Evolutionary conservation across 2,888 invertebrate species (phyloP), one percentile per base, ranked within the genome.

Genomic region (Tinea pellionella): DNA sequence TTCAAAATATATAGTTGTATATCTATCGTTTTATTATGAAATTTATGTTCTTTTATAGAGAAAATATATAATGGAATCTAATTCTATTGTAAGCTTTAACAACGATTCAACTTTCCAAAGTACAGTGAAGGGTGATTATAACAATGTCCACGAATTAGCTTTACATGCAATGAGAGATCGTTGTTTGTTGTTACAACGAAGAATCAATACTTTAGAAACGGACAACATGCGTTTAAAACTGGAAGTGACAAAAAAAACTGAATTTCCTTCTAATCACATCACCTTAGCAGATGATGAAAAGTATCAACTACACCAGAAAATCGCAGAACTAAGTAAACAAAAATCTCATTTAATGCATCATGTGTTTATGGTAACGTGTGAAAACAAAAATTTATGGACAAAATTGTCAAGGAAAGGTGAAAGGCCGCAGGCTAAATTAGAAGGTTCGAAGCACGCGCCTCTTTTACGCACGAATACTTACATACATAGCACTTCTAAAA

Each of bases 91-190:
- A 56, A 87, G 87, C 73, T 87, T 85, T 63, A 86, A 79, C 64
- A 87, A 86, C 68, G 87, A 87, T 66, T 76, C 83, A 13, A 80
- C 84, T 60, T 78, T 80, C 59, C 84, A 86, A 70, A 72, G 74
- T n/a, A 84, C 84, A 11, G 62, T 81, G 42, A 87, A 87, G 72
- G 74, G 71, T 7, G 87, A 86, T 19, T 75, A 67, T 62, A 80
- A 74, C 63, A 80, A 81, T 63, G 84, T 93, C 2, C 82, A 94
- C 62, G 91, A 93, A 78, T 88, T 94, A 61, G 95, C 95, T 1
- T 86, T 95, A 62, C 92, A 93, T 73, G 95, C 94, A 11, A 92
- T 95, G 90, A 91, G 93, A 73, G 95, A 95, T 75, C 88, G 95
- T 59, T 95, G 95, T 78, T 89, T 92, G 70, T 89, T 92, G 61